phyloP scores from a whole-genome alignment of 2,797 vertebrate species.

The Hypotaenidia philippensis region DNA sequence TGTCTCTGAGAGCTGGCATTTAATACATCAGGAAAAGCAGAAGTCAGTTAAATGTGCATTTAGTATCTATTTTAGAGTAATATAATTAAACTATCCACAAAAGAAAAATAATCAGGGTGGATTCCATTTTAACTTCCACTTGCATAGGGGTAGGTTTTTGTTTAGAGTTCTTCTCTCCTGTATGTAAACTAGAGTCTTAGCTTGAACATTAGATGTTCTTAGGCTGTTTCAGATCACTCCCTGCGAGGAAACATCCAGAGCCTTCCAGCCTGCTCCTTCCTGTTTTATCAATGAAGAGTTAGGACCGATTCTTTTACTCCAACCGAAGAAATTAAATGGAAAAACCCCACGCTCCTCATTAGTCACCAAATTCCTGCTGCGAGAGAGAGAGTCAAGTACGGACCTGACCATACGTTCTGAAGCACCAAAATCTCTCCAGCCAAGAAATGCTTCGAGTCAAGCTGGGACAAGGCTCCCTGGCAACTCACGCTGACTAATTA shows the following conservation, averaged over 20 bases:
- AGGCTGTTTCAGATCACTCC: not conserved
- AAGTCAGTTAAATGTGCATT: not conserved
- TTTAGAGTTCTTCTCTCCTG: not conserved
- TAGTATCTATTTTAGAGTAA: not conserved
- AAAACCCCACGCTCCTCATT: conserved; percentile 28
- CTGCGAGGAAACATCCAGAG: conserved; percentile 32
- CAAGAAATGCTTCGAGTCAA: conserved; percentile 61
- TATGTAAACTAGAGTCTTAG: not conserved
- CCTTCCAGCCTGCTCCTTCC: conserved; percentile 37
- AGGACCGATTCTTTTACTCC: not conserved
- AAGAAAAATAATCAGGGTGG: not conserved
- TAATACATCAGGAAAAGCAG: not conserved
- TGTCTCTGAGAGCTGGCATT: not conserved
- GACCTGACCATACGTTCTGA: conserved; percentile 56
- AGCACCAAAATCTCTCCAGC: not conserved
- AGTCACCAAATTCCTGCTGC: not conserved
- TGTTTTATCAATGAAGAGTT: conserved; percentile 47
- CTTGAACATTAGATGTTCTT: not conserved
- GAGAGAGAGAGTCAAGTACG: conserved; percentile 50
- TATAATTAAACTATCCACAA: not conserved
- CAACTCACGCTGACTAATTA: conserved; percentile 8
- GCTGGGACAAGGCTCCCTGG: conserved; percentile 51
- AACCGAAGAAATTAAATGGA: conserved; percentile 2
- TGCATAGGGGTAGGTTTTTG: not conserved
- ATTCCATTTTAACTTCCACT: not conserved